These are phyloP conservation scores for Chlorops oryzae DNA, from an alignment of 1,140 invertebrate species.

Conservation along the genomic window DNA sequence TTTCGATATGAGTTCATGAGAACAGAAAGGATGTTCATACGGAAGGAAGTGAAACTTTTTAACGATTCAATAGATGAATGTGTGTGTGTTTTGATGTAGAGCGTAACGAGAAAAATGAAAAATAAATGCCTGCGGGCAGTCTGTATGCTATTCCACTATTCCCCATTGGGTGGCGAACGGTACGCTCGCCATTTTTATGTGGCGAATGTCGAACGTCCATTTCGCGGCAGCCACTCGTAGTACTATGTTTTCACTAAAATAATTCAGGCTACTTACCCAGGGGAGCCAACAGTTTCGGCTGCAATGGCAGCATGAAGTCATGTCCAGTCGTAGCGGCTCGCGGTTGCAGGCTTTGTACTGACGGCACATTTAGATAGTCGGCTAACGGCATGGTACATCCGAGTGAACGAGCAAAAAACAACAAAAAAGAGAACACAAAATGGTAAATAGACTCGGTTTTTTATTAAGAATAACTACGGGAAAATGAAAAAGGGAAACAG, in stretches of 20 bases:
- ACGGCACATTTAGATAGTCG: conserved; percentile 44
- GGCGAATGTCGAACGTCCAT: conserved; percentile 13
- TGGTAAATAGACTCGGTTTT: background rate
- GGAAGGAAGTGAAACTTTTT: too few relatives aligned
- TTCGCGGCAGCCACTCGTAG: conserved; percentile 2
- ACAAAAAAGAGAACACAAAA: conserved; percentile 1
- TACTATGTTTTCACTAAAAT: conserved; percentile 29
- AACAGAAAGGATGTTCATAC: too few relatives aligned
- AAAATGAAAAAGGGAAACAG: too few relatives aligned
- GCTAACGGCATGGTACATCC: too few relatives aligned
- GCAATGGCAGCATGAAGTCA: conserved; percentile 58
- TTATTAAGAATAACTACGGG: too few relatives aligned
- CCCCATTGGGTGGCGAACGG: background rate
- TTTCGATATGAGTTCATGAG: too few relatives aligned
- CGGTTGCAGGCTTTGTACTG: conserved; percentile 53
- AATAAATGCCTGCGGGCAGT: conserved; percentile 10
- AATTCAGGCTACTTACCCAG: conserved; percentile 39
- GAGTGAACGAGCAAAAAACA: background rate
- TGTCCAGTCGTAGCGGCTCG: conserved; percentile 60
- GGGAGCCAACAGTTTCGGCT: conserved; percentile 55
- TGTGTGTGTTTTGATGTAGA: background rate
- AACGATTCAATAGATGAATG: too few relatives aligned
- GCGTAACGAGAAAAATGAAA: background rate
- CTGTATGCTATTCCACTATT: conserved; percentile 30
- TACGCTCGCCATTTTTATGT: conserved; percentile 4